Conservation (phyloP, 2,113 vertebrate genomes). For the Pantherophis guttatus region DNA sequence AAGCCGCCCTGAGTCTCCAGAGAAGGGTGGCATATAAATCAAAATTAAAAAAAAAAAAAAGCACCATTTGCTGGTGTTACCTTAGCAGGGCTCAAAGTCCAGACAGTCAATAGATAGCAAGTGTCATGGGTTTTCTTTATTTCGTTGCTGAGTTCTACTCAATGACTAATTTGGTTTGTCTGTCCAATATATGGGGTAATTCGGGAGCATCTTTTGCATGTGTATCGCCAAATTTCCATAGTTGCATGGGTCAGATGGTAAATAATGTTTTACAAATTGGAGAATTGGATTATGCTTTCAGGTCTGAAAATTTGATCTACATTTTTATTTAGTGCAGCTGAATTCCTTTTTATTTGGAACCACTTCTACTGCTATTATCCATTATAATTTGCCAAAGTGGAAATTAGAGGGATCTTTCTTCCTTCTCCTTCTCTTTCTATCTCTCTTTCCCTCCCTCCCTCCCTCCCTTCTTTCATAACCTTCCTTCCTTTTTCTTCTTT, state of each 20-base stretch:
- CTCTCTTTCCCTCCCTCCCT: background rate
- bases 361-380: slow-evolving; percentile 48
- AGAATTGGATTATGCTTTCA: background rate
- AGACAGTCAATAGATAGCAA: background rate
- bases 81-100: background rate
- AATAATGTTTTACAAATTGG: background rate
- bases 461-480: slow-evolving; percentile 2
- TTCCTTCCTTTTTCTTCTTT: too few species aligned
- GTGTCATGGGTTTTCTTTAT: background rate
- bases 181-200: background rate
- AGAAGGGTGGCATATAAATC: too few species aligned
- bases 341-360: slow-evolving; percentile 50
- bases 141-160: background rate
- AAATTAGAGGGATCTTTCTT: slow-evolving; percentile 41
- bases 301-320: background rate
- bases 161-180: background rate
- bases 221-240: background rate
- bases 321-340: slow-evolving; percentile 53
- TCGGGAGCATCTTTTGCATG: background rate
- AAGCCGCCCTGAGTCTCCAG: too few species aligned
- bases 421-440: too few species aligned
- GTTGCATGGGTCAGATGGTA: background rate
- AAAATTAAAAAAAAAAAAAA: too few species aligned
- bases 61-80: background rate
- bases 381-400: slow-evolving; percentile 61